A percentile compares a stretch with the other conserved stretches of the same genome.
Evolutionary conservation across 2,888 invertebrate genomes (phyloP).

Genomic region (Calameuta pallipes): DNA sequence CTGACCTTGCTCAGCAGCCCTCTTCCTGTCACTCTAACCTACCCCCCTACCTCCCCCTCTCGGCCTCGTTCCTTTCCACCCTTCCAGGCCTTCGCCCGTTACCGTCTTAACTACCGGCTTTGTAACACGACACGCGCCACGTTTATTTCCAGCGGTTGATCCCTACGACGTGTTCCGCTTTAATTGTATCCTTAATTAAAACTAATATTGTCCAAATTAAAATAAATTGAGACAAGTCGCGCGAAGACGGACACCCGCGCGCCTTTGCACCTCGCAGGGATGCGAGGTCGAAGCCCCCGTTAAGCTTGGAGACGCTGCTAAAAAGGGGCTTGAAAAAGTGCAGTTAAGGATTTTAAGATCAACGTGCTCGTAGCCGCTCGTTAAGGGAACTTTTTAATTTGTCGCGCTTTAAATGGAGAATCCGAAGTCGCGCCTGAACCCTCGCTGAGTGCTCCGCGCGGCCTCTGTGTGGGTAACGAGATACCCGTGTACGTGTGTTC

Average conservation of each 20-base stretch:
- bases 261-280: not conserved
- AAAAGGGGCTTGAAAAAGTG: not conserved
- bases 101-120: not conserved
- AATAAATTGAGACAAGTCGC: constrained; percentile 35
- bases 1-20: not conserved
- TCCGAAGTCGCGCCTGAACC: not conserved
- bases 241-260: not conserved
- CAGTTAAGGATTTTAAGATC: not conserved
- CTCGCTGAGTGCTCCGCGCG: not conserved
- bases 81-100: no score
- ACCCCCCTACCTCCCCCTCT: no score
- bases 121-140: not conserved
- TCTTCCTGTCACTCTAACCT: not conserved
- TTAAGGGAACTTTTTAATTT: constrained; percentile 2
- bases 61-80: no score
- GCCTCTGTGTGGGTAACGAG: no score
- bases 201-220: constrained; percentile 43
- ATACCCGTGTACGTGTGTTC: not conserved
- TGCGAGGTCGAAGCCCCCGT: not conserved
- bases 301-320: not conserved
- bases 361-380: not conserved
- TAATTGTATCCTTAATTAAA: constrained; percentile 46
- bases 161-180: constrained; percentile 29
- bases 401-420: not conserved
- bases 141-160: not conserved